Evolutionary conservation across 2,797 vertebrate genomes (phyloP).

Genomic region (Silurus lanzhouensis): DNA sequence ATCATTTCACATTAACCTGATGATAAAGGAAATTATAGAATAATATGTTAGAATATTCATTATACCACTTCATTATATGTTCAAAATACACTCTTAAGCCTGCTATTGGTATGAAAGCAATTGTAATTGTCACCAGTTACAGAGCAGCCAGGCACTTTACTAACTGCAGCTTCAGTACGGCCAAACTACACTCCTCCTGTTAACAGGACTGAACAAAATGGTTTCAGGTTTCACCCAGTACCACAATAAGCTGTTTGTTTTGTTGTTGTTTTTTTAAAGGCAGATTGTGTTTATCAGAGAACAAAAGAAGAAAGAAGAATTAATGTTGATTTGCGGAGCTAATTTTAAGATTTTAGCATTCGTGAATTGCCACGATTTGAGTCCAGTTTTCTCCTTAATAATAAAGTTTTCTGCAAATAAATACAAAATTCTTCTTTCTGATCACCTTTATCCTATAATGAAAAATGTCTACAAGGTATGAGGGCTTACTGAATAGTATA

Average conservation of each 20-base stretch:
- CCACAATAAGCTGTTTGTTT: neutral
- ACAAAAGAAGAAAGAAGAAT: neutral
- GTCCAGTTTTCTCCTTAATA: neutral
- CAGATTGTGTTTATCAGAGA: neutral
- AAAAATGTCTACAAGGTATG: neutral
- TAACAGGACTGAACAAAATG: slow-evolving; percentile 2
- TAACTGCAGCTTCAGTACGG: slow-evolving; percentile 25
- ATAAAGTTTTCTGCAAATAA: neutral
- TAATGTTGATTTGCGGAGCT: neutral
- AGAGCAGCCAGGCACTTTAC: neutral
- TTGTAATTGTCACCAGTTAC: neutral
- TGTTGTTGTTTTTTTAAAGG: slow-evolving; percentile 29
- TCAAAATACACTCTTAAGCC: no score
- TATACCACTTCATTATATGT: neutral
- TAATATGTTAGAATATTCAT: no score
- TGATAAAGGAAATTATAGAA: neutral
- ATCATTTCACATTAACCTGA: neutral
- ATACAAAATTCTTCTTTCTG: neutral
- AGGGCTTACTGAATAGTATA: neutral
- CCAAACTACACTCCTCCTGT: slow-evolving; percentile 41
- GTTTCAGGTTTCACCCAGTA: slow-evolving; percentile 5
- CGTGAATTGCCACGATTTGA: neutral
- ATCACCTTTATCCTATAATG: neutral
- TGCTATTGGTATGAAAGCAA: neutral
- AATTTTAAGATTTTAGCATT: neutral